phyloP scores from a whole-genome alignment of 2,113 vertebrate genomes.

The Bubo scandiacus region DNA sequence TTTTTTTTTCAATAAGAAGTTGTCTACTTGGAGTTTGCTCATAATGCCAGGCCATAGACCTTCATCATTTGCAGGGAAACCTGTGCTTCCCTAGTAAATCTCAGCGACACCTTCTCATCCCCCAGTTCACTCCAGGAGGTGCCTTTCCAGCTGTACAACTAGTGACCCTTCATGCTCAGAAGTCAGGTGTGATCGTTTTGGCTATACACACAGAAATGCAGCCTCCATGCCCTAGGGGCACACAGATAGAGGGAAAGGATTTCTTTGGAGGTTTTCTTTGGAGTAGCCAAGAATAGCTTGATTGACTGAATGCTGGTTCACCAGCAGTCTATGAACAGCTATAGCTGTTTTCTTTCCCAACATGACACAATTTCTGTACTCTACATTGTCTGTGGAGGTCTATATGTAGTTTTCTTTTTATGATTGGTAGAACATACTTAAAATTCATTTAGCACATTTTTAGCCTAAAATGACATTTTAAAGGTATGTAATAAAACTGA shows the following conservation, averaged over 20 bases:
- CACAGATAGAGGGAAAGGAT: neutral
- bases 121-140: neutral
- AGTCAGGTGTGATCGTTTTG: neutral
- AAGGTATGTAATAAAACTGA: neutral
- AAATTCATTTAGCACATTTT: conserved; percentile 14
- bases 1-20: fast-evolving
- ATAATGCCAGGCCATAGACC: neutral
- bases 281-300: neutral
- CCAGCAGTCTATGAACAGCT: neutral
- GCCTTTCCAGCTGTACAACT: neutral
- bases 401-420: neutral
- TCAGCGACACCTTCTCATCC: neutral
- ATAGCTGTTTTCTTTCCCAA: neutral
- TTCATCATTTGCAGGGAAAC: neutral
- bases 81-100: neutral
- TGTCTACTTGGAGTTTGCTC: neutral
- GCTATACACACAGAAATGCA: fast-evolving
- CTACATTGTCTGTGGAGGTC: neutral
- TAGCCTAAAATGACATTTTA: neutral
- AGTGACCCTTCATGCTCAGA: neutral
- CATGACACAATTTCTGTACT: neutral
- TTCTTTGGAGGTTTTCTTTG: neutral
- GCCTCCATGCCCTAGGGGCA: neutral
- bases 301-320: neutral
- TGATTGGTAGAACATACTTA: neutral